Conservation (phyloP, 2,113 vertebrate genomes). For the Donacobius atricapilla region DNA sequence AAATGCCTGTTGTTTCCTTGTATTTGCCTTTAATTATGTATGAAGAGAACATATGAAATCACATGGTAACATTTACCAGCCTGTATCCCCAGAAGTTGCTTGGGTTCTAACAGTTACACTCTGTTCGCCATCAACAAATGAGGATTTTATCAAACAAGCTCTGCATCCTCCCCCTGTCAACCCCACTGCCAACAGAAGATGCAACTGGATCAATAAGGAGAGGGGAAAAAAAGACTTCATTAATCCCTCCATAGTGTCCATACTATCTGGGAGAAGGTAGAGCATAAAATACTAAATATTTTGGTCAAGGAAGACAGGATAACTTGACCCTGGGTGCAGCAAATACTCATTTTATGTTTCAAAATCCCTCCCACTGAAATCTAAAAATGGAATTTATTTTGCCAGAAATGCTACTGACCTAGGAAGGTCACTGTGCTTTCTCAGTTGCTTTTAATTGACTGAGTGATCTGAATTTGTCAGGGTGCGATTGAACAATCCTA, state of each 20-base stretch:
- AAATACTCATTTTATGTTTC: not conserved
- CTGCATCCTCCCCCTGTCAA: not conserved
- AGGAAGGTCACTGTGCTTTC: not conserved
- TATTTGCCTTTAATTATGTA: not conserved
- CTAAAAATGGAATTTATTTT: not conserved
- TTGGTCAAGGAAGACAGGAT: not conserved
- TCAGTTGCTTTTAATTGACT: not conserved
- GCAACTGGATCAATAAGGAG: not conserved
- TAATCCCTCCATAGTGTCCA: not conserved
- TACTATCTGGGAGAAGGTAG: not conserved
- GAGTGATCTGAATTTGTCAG: not conserved
- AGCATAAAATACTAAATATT: not conserved
- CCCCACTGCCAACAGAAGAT: not conserved
- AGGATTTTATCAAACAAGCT: not conserved
- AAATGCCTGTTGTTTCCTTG: not conserved
- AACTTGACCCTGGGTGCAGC: not conserved
- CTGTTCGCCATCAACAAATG: not conserved
- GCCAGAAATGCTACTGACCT: not conserved
- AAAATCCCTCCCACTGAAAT: not conserved
- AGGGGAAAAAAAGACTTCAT: not conserved
- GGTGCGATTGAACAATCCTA: not conserved
- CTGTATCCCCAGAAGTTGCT: not conserved
- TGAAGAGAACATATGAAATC: not conserved
- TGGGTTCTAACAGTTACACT: not conserved
- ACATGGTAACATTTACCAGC: not conserved